These are phyloP conservation scores for Lasioglossum zephyrum DNA, from an alignment of 2,888 invertebrate species.

Conservation along the genomic window DNA sequence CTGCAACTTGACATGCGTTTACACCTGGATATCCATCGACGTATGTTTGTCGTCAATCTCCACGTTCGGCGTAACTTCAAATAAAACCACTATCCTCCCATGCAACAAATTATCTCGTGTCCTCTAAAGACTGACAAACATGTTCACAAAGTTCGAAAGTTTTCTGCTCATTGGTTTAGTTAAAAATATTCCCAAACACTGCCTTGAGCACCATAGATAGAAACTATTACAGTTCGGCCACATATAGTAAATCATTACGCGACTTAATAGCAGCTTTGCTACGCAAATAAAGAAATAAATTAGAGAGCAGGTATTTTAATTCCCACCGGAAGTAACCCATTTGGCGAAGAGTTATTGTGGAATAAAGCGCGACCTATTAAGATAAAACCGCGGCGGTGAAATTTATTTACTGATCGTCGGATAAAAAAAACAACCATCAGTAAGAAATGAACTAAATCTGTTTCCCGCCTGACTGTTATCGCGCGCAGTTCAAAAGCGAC, in stretches of 20 bases:
- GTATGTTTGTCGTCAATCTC: neutral
- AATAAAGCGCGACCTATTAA: neutral
- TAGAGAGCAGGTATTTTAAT: neutral
- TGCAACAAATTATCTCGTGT: neutral
- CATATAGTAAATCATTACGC: too few species aligned
- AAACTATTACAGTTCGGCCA: too few species aligned
- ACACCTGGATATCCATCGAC: neutral
- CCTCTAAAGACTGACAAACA: neutral
- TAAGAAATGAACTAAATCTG: slow-evolving; percentile 4
- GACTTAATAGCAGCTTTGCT: neutral
- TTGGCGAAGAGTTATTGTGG: neutral
- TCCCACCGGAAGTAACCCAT: neutral
- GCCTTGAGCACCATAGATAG: neutral
- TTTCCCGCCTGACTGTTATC: neutral
- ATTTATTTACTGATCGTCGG: neutral
- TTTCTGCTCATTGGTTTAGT: neutral
- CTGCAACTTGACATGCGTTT: neutral
- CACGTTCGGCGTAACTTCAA: neutral
- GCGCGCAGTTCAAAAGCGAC: neutral
- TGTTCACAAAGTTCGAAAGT: neutral
- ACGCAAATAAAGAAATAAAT: neutral
- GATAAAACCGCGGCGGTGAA: neutral
- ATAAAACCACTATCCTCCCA: neutral
- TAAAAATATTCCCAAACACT: neutral
- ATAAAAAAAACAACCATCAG: neutral